A percentile compares a stretch with the other conserved stretches of the same genome.
These are phyloP conservation scores for Eidolon dupreanum DNA, from an alignment of 2,797 vertebrate species.

Conservation along the genomic window DNA sequence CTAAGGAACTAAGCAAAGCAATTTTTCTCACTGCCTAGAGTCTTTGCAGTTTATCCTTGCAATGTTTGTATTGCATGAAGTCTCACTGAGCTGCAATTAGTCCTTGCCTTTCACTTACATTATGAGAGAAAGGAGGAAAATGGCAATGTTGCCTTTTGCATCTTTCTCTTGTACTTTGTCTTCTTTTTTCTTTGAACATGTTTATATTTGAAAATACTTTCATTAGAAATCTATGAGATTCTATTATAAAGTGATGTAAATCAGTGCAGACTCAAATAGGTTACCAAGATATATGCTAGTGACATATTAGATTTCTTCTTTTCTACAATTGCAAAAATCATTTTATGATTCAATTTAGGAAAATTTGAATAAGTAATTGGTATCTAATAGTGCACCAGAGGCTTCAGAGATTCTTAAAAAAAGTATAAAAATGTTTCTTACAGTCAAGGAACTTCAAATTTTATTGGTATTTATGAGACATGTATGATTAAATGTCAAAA, in stretches of 20 bases:
- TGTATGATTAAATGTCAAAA: constrained; percentile 57
- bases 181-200: not conserved
- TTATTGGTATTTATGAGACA: constrained; percentile 20
- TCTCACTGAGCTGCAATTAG: not conserved
- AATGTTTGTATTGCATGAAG: not conserved
- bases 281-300: not conserved
- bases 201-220: constrained; percentile 28
- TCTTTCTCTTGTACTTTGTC: not conserved
- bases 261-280: constrained; percentile 37
- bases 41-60: not conserved
- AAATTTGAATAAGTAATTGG: constrained; percentile 60
- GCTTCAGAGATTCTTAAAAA: not conserved
- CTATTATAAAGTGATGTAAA: constrained; percentile 51
- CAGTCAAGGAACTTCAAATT: not conserved
- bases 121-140: not conserved
- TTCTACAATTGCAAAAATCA: constrained; percentile 47
- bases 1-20: not conserved
- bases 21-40: not conserved
- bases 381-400: not conserved
- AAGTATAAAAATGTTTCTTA: constrained; percentile 12
- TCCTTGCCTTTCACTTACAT: not conserved
- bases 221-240: constrained; percentile 30
- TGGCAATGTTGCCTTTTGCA: not conserved
- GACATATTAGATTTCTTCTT: constrained; percentile 56
- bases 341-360: constrained; percentile 64